Conservation (phyloP, 2,888 invertebrate species). For the Lithophane ornitopus region DNA sequence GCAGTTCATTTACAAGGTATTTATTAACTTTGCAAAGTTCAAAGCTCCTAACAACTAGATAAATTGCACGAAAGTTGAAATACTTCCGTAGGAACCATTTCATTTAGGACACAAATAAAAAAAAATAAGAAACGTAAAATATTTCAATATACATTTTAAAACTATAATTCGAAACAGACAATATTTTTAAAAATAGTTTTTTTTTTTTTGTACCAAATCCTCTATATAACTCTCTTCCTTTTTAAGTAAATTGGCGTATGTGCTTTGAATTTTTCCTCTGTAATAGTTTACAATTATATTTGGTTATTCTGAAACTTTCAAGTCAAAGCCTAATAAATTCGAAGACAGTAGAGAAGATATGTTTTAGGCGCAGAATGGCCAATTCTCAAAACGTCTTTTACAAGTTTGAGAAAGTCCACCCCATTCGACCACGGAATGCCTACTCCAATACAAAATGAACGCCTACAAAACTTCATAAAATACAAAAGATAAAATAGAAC, state of each 20-base stretch:
- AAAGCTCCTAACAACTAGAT: background rate
- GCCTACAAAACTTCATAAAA: background rate
- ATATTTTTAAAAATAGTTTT: too few relatives aligned
- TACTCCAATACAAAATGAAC: background rate
- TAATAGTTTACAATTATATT: background rate
- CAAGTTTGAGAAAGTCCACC: background rate
- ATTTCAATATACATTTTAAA: too few relatives aligned
- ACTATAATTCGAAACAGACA: too few relatives aligned
- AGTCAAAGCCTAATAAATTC: too few relatives aligned
- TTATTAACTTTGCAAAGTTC: slow-evolving; percentile 29
- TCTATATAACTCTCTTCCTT: too few relatives aligned
- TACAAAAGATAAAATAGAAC: too few relatives aligned
- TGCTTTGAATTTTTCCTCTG: background rate
- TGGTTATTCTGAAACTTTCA: background rate
- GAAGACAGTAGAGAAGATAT: too few relatives aligned
- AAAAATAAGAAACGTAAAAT: background rate
- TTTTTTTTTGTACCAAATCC: too few relatives aligned
- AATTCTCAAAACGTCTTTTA: too few relatives aligned
- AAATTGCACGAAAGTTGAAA: background rate
- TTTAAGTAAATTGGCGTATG: background rate
- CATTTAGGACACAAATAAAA: too few relatives aligned
- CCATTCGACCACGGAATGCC: background rate
- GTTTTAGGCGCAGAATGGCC: too few relatives aligned
- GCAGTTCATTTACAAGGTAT: slow-evolving; percentile 62
- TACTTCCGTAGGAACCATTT: background rate